Evolutionary conservation across 2,113 vertebrate genomes (phyloP), one percentile per base, ranked within the genome.

Genomic region (Elephas maximus): DNA sequence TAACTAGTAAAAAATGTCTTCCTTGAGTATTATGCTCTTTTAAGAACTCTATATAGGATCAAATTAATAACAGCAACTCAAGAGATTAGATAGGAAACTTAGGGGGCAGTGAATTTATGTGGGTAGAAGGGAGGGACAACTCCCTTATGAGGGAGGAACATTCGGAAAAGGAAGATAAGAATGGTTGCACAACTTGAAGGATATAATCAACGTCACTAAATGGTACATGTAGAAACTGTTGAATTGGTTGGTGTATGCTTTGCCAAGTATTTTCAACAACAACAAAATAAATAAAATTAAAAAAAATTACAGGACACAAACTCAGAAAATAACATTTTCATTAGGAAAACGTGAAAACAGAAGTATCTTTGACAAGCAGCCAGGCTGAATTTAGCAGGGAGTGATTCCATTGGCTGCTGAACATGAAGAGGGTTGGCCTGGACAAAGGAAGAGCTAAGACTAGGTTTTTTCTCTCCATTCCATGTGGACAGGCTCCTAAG

Each of bases 321-420:
- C 65, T 41, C 53, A 84, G 69, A 84, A 65, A 73, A 53, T 11
- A 89, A 41, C 62, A 71, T 69, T 44, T 78, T 79, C 44, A 83
- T 82, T 65, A 65, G 6, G 14, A 69, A 69, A 60, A 89, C 45
- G 11, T 62, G 48, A 88, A 53, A 81, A 30, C 17, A 48, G 41
- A 12, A 23, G n/a, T 67, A 30, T 89, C 69, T 62, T 41, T 69
- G 65, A 57, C 12, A 17, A 33, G 44, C 18, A 26, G 24, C 53
- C 33, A 57, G 24, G 45, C 53, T 51, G 45, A 89, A 80, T 37
- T 45, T 81, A 41, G 8, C 48, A 69, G 14, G 11, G 76, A 41
- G 10, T 23, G 63, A 63, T 87, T 95, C 95, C 76, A 80, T 24
- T 89, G 94, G 41, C 41, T 80, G 63, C 26, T 51, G 21, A 63